phyloP scores from a whole-genome alignment of 2,797 vertebrate species.

The Petrocephalus schoutedeni region DNA sequence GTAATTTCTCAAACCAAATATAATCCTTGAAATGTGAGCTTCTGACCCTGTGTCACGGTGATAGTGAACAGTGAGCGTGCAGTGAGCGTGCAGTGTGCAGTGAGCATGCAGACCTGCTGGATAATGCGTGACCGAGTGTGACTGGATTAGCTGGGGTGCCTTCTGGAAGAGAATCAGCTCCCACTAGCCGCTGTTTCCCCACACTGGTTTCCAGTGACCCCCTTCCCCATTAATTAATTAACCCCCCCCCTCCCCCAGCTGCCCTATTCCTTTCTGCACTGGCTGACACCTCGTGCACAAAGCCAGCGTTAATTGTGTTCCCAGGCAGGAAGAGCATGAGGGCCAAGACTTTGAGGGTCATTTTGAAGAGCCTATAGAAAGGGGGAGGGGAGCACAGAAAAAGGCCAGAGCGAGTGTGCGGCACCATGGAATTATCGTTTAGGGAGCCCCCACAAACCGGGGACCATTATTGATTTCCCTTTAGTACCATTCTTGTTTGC shows the following conservation, averaged over 20 bases:
- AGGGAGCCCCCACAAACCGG: background rate
- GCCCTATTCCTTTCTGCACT: background rate
- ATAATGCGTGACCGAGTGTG: background rate
- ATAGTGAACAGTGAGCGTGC: background rate
- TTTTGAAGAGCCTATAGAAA: background rate
- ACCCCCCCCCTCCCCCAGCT: background rate
- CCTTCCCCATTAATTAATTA: background rate
- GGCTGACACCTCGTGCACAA: background rate
- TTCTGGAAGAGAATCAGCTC: background rate
- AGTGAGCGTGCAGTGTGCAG: background rate
- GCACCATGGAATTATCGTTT: background rate
- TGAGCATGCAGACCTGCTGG: background rate
- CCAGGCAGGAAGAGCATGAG: background rate
- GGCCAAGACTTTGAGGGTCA: background rate
- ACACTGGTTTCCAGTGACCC: background rate
- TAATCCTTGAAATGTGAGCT: no score
- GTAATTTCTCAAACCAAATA: no score
- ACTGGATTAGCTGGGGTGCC: background rate
- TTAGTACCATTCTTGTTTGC: background rate
- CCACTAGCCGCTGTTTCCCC: background rate
- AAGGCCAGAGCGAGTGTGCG: background rate
- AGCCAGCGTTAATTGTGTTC: background rate
- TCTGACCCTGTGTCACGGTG: background rate
- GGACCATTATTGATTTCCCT: background rate
- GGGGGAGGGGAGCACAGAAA: background rate